A percentile compares a stretch with the other conserved stretches of the same genome.
These are phyloP conservation scores for Spizaetus ornatus DNA, from an alignment of 2,113 vertebrate genomes.

Conservation along the genomic window DNA sequence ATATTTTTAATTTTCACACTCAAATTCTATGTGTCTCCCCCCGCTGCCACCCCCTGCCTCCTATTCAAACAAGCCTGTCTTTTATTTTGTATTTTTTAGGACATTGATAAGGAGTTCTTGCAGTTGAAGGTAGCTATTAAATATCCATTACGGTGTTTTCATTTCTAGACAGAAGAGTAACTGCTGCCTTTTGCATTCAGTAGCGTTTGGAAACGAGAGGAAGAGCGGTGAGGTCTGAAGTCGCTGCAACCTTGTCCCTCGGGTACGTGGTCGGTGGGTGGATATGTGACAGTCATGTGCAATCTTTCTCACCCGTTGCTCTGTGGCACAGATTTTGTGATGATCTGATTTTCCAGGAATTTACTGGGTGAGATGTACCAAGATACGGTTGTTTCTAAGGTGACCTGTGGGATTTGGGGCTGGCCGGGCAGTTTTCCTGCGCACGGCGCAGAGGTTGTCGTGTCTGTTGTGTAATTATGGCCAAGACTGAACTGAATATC, in stretches of 20 bases:
- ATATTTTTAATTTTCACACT: background rate
- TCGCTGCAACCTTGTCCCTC: background rate
- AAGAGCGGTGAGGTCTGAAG: background rate
- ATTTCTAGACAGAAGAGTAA: background rate
- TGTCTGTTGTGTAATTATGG: background rate
- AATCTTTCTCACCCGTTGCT: background rate
- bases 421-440: background rate
- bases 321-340: background rate
- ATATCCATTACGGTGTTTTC: background rate
- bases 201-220: background rate
- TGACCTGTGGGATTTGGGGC: background rate
- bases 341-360: background rate
- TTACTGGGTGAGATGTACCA: background rate
- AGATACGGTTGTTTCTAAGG: background rate
- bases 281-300: accelerated
- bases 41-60: background rate
- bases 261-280: accelerated
- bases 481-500: background rate
- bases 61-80: background rate
- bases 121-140: background rate
- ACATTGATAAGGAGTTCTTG: background rate
- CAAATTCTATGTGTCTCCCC: too few species aligned
- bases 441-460: accelerated
- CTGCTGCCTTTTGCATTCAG: background rate
- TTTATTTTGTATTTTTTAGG: background rate